These are phyloP conservation scores for Aphidius gifuensis DNA, from an alignment of 1,140 invertebrate genomes.

Conservation along the genomic window DNA sequence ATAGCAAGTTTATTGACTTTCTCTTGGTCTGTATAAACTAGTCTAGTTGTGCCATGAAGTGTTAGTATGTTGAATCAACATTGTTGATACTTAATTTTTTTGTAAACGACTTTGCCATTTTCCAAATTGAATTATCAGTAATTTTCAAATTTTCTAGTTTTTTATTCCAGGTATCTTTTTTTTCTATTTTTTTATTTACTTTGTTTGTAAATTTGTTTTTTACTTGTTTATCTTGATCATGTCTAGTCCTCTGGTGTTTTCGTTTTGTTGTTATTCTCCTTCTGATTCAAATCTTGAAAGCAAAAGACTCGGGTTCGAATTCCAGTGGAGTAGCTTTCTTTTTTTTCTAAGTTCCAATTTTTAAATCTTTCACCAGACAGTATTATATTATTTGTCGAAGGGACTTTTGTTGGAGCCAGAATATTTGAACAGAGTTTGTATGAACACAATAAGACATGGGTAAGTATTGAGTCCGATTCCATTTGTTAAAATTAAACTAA, in stretches of 20 bases:
- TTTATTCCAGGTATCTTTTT: slow-evolving; percentile 22
- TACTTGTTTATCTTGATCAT: not conserved
- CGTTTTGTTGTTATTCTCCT: slow-evolving; percentile 20
- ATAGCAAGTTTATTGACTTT: slow-evolving; percentile 16
- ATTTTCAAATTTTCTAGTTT: slow-evolving; percentile 26
- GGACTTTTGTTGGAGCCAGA: too few relatives aligned
- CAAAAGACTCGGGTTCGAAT: too few relatives aligned
- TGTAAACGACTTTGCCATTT: slow-evolving; percentile 25
- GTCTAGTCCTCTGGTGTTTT: slow-evolving; percentile 21
- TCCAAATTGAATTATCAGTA: slow-evolving; percentile 26
- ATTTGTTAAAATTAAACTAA: too few relatives aligned
- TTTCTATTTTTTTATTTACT: slow-evolving; percentile 20
- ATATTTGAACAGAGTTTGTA: too few relatives aligned
- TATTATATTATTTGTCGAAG: too few relatives aligned
- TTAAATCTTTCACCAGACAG: too few relatives aligned
- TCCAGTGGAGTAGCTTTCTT: too few relatives aligned
- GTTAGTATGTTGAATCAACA: slow-evolving; percentile 13
- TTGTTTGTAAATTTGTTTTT: slow-evolving; percentile 18
- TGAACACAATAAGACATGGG: too few relatives aligned
- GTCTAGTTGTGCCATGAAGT: slow-evolving; percentile 4
- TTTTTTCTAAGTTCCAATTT: too few relatives aligned
- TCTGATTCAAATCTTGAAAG: slow-evolving; percentile 11
- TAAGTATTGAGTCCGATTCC: too few relatives aligned
- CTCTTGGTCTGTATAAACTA: slow-evolving; percentile 3
- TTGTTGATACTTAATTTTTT: not conserved